Evolutionary conservation across 2,113 vertebrate species (phyloP).

Genomic region (Caretta caretta): DNA sequence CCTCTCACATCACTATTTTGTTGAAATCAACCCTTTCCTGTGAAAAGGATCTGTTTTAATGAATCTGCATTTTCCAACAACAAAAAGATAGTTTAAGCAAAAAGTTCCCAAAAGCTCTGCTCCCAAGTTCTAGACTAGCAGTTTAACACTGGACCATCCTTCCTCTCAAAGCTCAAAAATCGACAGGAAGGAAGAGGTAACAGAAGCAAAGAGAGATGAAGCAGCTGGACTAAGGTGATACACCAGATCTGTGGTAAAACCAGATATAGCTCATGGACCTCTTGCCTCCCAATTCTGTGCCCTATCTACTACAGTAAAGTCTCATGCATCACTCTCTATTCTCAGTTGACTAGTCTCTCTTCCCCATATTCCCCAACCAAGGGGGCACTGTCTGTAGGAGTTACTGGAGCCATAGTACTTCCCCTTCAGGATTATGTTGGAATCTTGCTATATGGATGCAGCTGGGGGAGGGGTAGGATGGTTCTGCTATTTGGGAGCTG

Average conservation of each 20-base stretch:
- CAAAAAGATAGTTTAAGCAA: too few species aligned
- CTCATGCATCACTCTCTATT: background rate
- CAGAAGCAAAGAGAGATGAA: background rate
- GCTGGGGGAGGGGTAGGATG: background rate
- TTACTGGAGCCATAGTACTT: background rate
- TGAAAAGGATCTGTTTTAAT: background rate
- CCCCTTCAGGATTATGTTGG: background rate
- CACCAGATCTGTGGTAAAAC: background rate
- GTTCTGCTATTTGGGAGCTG: background rate
- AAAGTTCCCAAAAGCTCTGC: background rate
- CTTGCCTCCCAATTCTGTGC: background rate
- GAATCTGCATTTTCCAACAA: background rate
- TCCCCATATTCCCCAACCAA: background rate
- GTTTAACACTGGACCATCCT: background rate
- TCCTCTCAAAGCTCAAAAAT: background rate
- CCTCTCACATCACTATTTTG: background rate
- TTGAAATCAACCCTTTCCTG: background rate
- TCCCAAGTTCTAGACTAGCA: background rate
- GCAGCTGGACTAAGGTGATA: background rate
- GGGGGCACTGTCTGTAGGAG: fast-evolving
- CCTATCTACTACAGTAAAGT: fast-evolving
- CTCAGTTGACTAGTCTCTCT: background rate
- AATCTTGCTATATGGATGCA: background rate
- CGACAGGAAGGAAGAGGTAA: background rate
- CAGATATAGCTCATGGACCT: background rate